A percentile compares a stretch with the other conserved stretches of the same genome.
Evolutionary conservation across 2,888 invertebrate species (phyloP).

Genomic region (Drosophila cracens): DNA sequence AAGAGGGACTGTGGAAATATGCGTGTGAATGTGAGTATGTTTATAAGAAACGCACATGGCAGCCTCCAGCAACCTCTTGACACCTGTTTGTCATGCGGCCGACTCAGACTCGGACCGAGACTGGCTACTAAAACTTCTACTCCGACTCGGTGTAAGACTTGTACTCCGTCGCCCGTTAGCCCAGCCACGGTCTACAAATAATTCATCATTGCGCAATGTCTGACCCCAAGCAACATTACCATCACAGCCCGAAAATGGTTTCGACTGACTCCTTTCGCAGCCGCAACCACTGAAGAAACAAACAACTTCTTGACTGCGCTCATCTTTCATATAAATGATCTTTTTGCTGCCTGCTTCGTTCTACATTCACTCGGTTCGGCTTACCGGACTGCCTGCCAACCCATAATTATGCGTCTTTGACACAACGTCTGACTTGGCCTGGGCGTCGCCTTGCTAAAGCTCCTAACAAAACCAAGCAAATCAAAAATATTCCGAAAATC

Average conservation of each 20-base stretch:
- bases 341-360: conserved; percentile 40
- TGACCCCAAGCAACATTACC: conserved; percentile 56
- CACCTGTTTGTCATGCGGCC: conserved; percentile 77
- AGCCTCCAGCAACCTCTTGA: conserved; percentile 63
- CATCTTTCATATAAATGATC: conserved; percentile 78
- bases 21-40: conserved; percentile 11
- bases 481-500: neutral
- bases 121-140: conserved; percentile 5
- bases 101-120: conserved; percentile 9
- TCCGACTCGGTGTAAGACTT: conserved; percentile 1
- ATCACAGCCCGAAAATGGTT: conserved; percentile 37
- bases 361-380: conserved; percentile 28
- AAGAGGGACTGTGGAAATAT: neutral
- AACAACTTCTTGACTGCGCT: conserved; percentile 48
- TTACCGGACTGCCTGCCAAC: conserved; percentile 58
- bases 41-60: conserved; percentile 12
- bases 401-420: conserved; percentile 82
- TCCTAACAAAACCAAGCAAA: conserved; percentile 19
- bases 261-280: conserved; percentile 46
- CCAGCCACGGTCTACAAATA: conserved; percentile 73
- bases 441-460: conserved; percentile 34
- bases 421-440: conserved; percentile 42
- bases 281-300: conserved; percentile 38
- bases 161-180: conserved; percentile 8
- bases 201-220: conserved; percentile 75